These are phyloP conservation scores for Bombus vancouverensis DNA, from an alignment of 1,140 invertebrate species.

Conservation along the genomic window DNA sequence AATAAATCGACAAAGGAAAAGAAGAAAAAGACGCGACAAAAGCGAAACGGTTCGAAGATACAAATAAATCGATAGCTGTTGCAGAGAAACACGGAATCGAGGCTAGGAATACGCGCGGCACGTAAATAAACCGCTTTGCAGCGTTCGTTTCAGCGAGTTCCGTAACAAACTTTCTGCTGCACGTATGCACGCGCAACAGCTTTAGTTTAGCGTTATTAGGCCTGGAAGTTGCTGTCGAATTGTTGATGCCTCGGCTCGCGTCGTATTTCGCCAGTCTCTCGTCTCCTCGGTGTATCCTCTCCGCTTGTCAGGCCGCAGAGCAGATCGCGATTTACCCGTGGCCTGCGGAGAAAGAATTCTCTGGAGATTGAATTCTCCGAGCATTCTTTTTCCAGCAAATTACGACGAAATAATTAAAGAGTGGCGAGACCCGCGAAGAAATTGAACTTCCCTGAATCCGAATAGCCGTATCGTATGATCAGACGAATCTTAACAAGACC, in stretches of 20 bases:
- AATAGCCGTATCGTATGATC: background rate
- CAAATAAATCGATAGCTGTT: slow-evolving; percentile 10
- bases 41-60: slow-evolving; percentile 5
- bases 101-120: background rate
- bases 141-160: background rate
- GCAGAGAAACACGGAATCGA: background rate
- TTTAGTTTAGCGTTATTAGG: too few species aligned
- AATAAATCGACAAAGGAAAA: background rate
- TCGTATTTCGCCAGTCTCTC: too few species aligned
- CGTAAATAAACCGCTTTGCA: slow-evolving; percentile 18
- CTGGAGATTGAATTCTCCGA: slow-evolving; percentile 7
- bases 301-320: too few species aligned
- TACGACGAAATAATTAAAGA: background rate
- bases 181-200: too few species aligned
- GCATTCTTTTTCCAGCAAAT: background rate
- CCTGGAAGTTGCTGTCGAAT: too few species aligned
- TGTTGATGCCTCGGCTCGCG: too few species aligned
- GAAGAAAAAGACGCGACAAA: background rate
- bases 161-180: background rate
- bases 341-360: background rate
- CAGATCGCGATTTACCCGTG: background rate
- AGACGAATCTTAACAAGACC: too few species aligned
- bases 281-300: too few species aligned
- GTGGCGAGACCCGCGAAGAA: too few species aligned
- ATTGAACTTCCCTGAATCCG: background rate